These are phyloP conservation scores for Scomberomorus guttatus DNA, from an alignment of 2,797 vertebrate genomes.

Conservation along the genomic window DNA sequence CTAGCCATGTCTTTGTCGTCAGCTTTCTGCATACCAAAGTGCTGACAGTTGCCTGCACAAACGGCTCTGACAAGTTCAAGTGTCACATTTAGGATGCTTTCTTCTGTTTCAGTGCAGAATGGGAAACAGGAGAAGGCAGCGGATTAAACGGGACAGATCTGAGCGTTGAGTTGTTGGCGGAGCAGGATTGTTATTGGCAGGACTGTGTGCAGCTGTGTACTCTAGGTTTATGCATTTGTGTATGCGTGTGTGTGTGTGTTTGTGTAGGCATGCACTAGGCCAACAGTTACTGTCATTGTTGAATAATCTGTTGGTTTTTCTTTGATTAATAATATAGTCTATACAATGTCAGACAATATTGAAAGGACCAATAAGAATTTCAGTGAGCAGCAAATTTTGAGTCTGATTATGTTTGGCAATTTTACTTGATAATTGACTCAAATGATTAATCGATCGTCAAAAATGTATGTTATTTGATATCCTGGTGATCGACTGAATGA, in stretches of 20 bases:
- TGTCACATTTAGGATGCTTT: slow-evolving; percentile 80
- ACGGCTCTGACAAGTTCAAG: slow-evolving; percentile 82
- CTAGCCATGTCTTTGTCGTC: slow-evolving; percentile 72
- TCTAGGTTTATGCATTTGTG: slow-evolving; percentile 15
- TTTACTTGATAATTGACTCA: neutral
- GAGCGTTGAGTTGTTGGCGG: slow-evolving; percentile 44
- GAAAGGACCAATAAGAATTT: neutral
- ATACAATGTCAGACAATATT: neutral
- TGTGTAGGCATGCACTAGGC: neutral
- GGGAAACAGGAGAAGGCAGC: slow-evolving; percentile 66
- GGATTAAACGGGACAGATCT: slow-evolving; percentile 63
- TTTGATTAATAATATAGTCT: neutral
- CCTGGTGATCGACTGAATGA: neutral
- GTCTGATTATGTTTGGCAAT: neutral
- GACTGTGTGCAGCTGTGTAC: slow-evolving; percentile 39
- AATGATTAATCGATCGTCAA: neutral
- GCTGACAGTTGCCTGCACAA: slow-evolving; percentile 75
- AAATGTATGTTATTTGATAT: neutral
- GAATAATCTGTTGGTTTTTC: too few relatives aligned
- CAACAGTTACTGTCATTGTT: neutral
- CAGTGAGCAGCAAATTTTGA: neutral
- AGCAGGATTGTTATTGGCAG: slow-evolving; percentile 25
- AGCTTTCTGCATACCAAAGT: slow-evolving; percentile 75
- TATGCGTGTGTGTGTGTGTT: slow-evolving; percentile 6
- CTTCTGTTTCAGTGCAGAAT: slow-evolving; percentile 69